Conservation (phyloP, 2,797 vertebrate genomes). For the Sebastes hubbsi region DNA sequence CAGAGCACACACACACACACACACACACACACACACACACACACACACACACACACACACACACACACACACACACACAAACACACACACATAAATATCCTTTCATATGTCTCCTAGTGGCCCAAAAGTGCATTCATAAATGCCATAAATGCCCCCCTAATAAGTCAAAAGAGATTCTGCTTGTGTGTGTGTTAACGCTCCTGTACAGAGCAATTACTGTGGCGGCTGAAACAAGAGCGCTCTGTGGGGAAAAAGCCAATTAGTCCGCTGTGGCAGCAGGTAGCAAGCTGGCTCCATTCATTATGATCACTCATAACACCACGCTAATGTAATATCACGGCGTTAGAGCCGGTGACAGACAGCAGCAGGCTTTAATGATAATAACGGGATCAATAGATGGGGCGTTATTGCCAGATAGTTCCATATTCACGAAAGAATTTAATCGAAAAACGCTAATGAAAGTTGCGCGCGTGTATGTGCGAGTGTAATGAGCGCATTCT, state of each 20-base stretch:
- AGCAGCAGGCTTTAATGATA: conserved; percentile 58
- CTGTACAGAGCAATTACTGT: conserved; percentile 68
- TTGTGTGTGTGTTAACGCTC: conserved; percentile 39
- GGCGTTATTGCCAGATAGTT: conserved; percentile 40
- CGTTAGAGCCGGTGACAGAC: conserved; percentile 46
- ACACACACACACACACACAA: background rate
- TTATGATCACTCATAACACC: conserved; percentile 64
- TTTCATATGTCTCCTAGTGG: conserved; percentile 53
- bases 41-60: background rate
- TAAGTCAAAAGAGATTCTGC: conserved; percentile 58
- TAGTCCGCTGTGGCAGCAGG: conserved; percentile 66
- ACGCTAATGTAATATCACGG: conserved; percentile 53
- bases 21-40: background rate
- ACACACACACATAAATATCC: conserved; percentile 39
- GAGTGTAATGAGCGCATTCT: background rate
- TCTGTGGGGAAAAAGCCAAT: conserved; percentile 75
- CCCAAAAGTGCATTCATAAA: conserved; percentile 63
- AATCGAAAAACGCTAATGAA: conserved; percentile 47
- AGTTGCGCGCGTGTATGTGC: background rate
- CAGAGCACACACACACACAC: conserved; percentile 17
- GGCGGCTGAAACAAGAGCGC: conserved; percentile 63
- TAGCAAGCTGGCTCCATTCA: conserved; percentile 62
- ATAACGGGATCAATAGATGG: conserved; percentile 63
- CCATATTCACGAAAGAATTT: conserved; percentile 36
- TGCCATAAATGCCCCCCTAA: conserved; percentile 59